These are phyloP conservation scores for Clupea harengus DNA, from an alignment of 2,113 vertebrate genomes.

Conservation along the genomic window DNA sequence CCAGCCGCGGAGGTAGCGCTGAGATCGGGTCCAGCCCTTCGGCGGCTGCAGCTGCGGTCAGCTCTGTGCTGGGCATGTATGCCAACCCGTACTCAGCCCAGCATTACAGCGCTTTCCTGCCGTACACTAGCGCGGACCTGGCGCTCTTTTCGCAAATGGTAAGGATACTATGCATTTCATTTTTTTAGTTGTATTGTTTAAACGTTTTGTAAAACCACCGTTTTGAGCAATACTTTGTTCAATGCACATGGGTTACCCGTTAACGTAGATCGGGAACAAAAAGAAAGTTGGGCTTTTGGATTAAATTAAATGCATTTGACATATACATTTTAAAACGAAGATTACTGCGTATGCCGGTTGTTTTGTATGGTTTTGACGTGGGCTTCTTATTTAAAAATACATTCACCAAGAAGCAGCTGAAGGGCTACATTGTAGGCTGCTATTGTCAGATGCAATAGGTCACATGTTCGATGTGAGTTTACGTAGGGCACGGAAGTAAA, in stretches of 20 bases:
- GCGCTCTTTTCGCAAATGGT: conserved; percentile 98
- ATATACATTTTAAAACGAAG: background rate
- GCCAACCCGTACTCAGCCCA: conserved; percentile 87
- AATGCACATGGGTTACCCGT: background rate
- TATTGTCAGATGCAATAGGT: conserved; percentile 12
- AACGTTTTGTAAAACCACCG: background rate
- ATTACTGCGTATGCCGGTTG: background rate
- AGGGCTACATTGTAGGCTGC: background rate
- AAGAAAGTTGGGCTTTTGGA: background rate
- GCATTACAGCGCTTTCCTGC: conserved; percentile 95
- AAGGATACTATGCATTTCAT: conserved; percentile 59
- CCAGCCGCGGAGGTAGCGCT: conserved; percentile 80
- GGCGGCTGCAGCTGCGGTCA: conserved; percentile 80
- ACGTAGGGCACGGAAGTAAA: background rate
- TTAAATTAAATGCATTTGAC: background rate
- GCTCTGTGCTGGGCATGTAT: conserved; percentile 92
- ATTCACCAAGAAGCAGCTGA: background rate
- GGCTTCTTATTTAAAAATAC: background rate
- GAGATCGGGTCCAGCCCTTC: conserved; percentile 83
- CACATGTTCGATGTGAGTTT: conserved; percentile 14
- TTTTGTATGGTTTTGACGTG: background rate
- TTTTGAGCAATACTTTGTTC: background rate
- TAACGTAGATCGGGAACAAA: background rate
- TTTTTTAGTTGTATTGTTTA: background rate
- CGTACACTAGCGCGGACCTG: conserved; percentile 91